Evolutionary conservation across 2,113 vertebrate genomes (phyloP), one percentile per base, ranked within the genome.

Genomic region (Cryptomyrus ogoouensis): DNA sequence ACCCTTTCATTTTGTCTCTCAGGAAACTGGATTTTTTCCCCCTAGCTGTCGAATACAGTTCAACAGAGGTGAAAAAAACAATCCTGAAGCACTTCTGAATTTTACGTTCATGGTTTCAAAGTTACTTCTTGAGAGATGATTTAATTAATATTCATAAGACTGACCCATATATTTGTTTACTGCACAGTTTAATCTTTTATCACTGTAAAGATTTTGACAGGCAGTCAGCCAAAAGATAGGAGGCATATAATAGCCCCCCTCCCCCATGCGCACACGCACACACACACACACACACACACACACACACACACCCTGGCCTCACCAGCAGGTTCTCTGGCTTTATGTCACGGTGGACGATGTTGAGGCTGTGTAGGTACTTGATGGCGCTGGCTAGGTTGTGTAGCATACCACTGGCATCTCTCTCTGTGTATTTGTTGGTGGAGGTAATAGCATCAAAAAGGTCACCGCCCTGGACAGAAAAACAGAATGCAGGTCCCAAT

Each of bases 381-480:
- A 99, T 98, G 92, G 98, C 98, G 13, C 98, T 99, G 90, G 97
- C 97, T 94, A 99, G 95, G 93, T 99, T 99, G 94, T 98, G 98
- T 66, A 99, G 96, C 98, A 99, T 99, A 46, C 96, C 97, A 87
- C 98, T 98, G 91, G 98, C 98, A 15, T 99, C 98, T 6, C 98
- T 94, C 92, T 99, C 98, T 0, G 98, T 99, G 91, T 99, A 99
- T 92, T 98, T 99, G 95, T 96, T 99, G 58, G 98, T 98, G 87
- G 98, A 99, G 35, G 97, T 99, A 91, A 99, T 99, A 89, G 98
- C 98, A 91, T 99, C 98, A 53, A 99, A 99, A 88, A 99, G 98
- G 91, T 99, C 98, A 50, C 98, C 98, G 10, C 98, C 98, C 98
- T 99, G 92, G 91, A 49, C 39, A 80, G 24, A 13, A 15, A 83